Evolutionary conservation across 2,113 vertebrate genomes (phyloP), one percentile per base, ranked within the genome.

Genomic region (Fulmarus glacialis): DNA sequence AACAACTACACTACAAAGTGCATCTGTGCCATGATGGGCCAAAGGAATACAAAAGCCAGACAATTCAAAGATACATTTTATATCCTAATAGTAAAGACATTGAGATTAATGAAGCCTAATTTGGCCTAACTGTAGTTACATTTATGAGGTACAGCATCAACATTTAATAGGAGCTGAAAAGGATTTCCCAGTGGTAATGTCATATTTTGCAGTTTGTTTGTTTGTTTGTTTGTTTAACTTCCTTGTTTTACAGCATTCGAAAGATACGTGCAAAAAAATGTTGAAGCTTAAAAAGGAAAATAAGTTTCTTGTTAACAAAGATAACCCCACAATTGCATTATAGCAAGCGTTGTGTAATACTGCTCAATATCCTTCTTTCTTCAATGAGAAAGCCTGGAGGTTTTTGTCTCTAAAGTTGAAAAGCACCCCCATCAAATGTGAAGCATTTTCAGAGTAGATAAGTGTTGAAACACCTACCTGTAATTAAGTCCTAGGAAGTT

Each of bases 301-400:
- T 11, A 45, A 8, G 21, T 50, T 62, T 73, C 52, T 70, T 80
- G 42, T 26, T 63, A 55, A 59, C 20, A 90, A 66, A 74, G 8
- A 43, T 26, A 84, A 56, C 6, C 9, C 3, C 0, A 0, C 3
- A 38, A 43, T 1, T 62, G 18, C 42, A 36, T 48, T 62, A 12
- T 9, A 79, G 48, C 12, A 74, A 74, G 13, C 0, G 0, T 26
- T 52, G 17, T 22, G 26, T 32, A 58, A 53, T 18, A 36, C 10
- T 0, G 1, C 13, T 73, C 24, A 40, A 66, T 78, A 50, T 66
- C 16, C 12, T 64, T 70, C 22, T 87, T 89, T 67, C 32, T 67
- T 36, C 72, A 81, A 1, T 42, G 15, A 81, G 38, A 83, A 92
- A 83, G 13, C 7, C 40, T 70, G 14, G 8, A 84, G 15, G 7